Percentiles rank a stretch among this genome's conserved stretches.
phyloP scores from a whole-genome alignment of 2,888 invertebrate genomes.

The Meiosimyza platycephala region DNA sequence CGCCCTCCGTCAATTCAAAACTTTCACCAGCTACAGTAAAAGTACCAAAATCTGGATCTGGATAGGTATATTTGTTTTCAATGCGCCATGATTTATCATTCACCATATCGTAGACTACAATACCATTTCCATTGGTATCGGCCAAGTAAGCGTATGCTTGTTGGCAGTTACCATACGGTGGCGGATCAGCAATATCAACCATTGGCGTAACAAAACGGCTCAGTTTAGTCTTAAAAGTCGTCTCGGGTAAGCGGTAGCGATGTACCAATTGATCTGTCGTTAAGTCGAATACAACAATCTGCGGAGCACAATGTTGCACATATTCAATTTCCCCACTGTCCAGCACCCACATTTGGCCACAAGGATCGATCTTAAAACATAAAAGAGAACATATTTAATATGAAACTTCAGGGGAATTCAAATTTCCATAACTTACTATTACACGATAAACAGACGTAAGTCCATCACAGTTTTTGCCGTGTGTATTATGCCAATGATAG shows the following conservation, averaged over 20 bases:
- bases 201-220: conserved; percentile 64
- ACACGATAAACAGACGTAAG: conserved; percentile 59
- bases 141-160: conserved; percentile 74
- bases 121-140: conserved; percentile 71
- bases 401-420: conserved; percentile 69
- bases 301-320: conserved; percentile 74
- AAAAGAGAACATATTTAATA: background rate
- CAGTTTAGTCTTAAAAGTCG: conserved; percentile 53
- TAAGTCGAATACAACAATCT: conserved; percentile 79
- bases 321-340: conserved; percentile 73
- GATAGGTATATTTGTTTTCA: conserved; percentile 70
- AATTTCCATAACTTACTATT: conserved; percentile 65
- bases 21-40: conserved; percentile 70
- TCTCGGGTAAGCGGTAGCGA: conserved; percentile 56
- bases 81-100: conserved; percentile 71
- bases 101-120: conserved; percentile 72
- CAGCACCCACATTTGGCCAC: conserved; percentile 75
- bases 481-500: conserved; percentile 60
- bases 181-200: conserved; percentile 69
- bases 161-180: conserved; percentile 64
- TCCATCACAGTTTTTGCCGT: conserved; percentile 58
- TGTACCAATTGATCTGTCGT: conserved; percentile 70
- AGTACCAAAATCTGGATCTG: conserved; percentile 71
- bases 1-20: conserved; percentile 76
- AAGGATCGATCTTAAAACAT: conserved; percentile 75